These are phyloP conservation scores for Caenorhabditis uteleia DNA, from an alignment of 2,888 invertebrate species.

Conservation along the genomic window DNA sequence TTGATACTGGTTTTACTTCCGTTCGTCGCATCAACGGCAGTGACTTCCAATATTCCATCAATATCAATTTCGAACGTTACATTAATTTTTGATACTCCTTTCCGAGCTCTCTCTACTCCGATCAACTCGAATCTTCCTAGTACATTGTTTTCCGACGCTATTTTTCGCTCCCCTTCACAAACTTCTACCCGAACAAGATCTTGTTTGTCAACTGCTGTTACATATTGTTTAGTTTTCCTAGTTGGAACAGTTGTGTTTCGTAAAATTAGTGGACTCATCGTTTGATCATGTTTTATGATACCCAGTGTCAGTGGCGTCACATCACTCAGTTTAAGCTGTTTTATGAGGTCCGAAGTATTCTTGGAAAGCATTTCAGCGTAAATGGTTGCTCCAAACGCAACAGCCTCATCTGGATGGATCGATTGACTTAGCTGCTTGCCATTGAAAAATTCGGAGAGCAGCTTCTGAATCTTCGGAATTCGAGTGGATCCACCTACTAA, in stretches of 20 bases:
- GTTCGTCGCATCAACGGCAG: neutral
- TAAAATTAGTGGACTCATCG: neutral
- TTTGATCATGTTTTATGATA: neutral
- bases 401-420: too few species aligned
- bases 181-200: neutral
- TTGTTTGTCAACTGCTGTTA: neutral
- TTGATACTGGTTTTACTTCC: too few species aligned
- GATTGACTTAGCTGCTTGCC: too few species aligned
- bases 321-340: too few species aligned
- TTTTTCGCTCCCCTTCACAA: neutral
- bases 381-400: too few species aligned
- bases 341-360: too few species aligned
- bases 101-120: neutral
- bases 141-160: neutral
- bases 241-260: neutral
- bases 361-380: too few species aligned
- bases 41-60: neutral
- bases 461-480: too few species aligned
- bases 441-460: too few species aligned
- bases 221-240: neutral
- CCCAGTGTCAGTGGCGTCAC: neutral
- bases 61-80: neutral
- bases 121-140: neutral
- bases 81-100: neutral
- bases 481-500: too few species aligned